Conservation (phyloP, 2,797 vertebrate species). For the Carapus acus region DNA sequence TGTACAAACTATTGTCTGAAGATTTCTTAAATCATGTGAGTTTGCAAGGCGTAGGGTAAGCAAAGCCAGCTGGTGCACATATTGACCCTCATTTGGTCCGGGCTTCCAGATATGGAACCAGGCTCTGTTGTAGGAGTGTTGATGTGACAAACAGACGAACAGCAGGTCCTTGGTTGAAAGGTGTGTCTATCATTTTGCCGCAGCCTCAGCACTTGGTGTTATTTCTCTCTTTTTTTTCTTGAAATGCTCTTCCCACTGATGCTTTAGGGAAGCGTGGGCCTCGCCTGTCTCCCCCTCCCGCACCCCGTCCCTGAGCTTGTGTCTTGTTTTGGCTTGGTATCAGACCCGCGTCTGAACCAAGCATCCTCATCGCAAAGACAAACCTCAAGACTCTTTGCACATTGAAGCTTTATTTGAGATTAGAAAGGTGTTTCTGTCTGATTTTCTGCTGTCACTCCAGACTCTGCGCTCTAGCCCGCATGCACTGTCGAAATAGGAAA, state of each 20-base stretch:
- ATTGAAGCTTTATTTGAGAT: conserved; percentile 60
- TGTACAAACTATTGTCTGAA: conserved; percentile 23
- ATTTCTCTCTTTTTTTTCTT: neutral
- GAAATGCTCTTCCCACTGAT: conserved; percentile 1
- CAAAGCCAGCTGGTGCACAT: conserved; percentile 43
- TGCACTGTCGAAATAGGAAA: conserved; percentile 45
- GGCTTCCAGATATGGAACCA: conserved; percentile 52
- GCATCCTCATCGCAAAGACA: conserved; percentile 45
- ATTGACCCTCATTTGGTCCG: conserved; percentile 14
- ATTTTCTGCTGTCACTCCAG: conserved; percentile 47
- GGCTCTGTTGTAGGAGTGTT: conserved; percentile 16
- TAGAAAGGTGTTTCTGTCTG: conserved; percentile 42
- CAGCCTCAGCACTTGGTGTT: conserved; percentile 10
- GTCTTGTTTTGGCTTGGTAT: conserved; percentile 36
- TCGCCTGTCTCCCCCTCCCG: neutral
- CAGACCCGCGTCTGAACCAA: conserved; percentile 56
- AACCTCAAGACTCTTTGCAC: conserved; percentile 51
- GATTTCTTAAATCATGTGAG: conserved; percentile 44
- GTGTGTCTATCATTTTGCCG: neutral
- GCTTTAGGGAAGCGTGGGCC: conserved; percentile 32
- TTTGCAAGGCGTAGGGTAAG: conserved; percentile 50
- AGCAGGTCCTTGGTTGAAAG: conserved; percentile 19
- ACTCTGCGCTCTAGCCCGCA: conserved; percentile 8
- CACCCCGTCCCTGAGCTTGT: neutral
- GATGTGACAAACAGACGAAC: conserved; percentile 14